Base-by-base conservation (phyloP, 53 echinoderm and acorn worm species). In the Mesocentrotus franciscanus region DNA sequence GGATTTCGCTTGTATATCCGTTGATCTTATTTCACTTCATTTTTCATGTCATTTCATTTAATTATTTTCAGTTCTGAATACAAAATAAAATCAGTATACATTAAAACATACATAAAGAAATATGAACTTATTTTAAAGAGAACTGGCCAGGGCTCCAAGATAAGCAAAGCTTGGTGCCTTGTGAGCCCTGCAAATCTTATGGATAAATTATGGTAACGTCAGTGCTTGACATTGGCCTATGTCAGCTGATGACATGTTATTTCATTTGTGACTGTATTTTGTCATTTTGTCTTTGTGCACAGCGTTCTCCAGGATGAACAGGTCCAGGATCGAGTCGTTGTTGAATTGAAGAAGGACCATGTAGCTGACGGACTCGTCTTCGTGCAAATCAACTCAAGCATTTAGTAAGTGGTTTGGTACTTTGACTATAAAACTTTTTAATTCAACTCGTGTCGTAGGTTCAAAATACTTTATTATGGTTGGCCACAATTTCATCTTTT, bases 351-450 rank as follows among this genome's bases (percentile, higher is more conserved):
- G 42, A 81, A 81, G 22, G 81, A 81, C 17, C 42, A 35, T 22
- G 33, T 81, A 81, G 36, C 42, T 39, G 42, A 81, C 20, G 81
- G 81, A 81, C 81, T 81, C 36, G 81, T 81, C 20, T 81, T 81
- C 36, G 81, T 81, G 18, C 18, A 81, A 81, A 36, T 81, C 36
- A 9, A 81, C 81, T 81, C 81, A 17, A 81, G 22, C 36, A 36
- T 81, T 39, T 81, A 81, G 81, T 81, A 81, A 81, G 81, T 81
- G 9, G 72, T 72, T 72, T 14, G 11, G 14, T 62, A 1, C 1
- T 22, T 7, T 71, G 71, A 24, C 26, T 71, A 10, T 59, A 59
- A 8, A 26, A n/a, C 7, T 71, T 71, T 71, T 20, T 0, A 24
- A 71, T 18, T 22, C 16, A 13, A 60, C 60, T 16, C 1, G 60